Evolutionary conservation across 2,888 invertebrate genomes (phyloP).

Genomic region (Hyppa rectilinea): DNA sequence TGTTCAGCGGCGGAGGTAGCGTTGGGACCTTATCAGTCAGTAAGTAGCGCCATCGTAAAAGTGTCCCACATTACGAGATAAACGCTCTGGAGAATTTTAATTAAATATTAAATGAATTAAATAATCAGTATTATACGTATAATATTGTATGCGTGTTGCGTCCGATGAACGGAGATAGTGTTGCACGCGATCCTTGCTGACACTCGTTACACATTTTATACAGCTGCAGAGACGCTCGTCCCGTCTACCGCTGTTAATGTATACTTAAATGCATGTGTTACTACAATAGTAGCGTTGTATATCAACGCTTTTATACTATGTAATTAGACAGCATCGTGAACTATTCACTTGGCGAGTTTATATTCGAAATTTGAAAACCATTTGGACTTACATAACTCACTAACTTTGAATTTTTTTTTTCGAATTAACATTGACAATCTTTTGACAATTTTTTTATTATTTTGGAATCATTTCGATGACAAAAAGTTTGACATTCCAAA

Average conservation of each 20-base stretch:
- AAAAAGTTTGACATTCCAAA: conserved; percentile 75
- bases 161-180: conserved; percentile 83
- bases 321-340: conserved; percentile 74
- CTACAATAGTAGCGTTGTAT: conserved; percentile 65
- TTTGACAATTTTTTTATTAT: conserved; percentile 59
- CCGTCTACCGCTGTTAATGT: conserved; percentile 72
- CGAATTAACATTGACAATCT: conserved; percentile 59
- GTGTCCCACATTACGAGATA: conserved; percentile 91
- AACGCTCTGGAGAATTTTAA: conserved; percentile 90
- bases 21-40: conserved; percentile 86
- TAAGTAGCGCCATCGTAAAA: conserved; percentile 90
- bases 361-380: conserved; percentile 27
- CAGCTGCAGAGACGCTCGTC: conserved; percentile 65
- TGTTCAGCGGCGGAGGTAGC: conserved; percentile 78
- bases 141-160: conserved; percentile 88
- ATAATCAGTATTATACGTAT: conserved; percentile 90
- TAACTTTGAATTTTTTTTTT: conserved; percentile 38
- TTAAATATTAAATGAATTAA: conserved; percentile 91
- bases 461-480: conserved; percentile 50
- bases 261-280: conserved; percentile 76
- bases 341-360: conserved; percentile 74
- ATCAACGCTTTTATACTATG: conserved; percentile 52
- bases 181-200: conserved; percentile 80
- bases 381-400: conserved; percentile 40
- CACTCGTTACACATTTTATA: conserved; percentile 76